phyloP scores from a whole-genome alignment of 2,113 vertebrate genomes.

The Cnemophilus loriae region DNA sequence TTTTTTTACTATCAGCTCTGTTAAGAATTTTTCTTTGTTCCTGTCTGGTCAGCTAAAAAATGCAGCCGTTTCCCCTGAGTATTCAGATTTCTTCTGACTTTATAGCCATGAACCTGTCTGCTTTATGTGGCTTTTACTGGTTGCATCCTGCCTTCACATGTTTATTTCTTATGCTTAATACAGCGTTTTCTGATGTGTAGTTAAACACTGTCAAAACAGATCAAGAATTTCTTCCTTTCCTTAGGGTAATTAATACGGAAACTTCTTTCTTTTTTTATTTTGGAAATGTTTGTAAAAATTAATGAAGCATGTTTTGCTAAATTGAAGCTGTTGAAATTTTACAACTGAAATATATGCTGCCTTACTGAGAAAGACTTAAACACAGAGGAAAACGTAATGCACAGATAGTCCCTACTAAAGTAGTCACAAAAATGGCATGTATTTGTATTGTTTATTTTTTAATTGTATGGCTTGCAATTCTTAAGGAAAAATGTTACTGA shows the following conservation, averaged over 20 bases:
- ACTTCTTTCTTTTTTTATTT: conserved; percentile 51
- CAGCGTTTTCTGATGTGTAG: not conserved
- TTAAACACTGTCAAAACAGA: conserved; percentile 24
- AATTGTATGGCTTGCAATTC: not conserved
- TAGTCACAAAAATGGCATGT: not conserved
- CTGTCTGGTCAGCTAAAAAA: not conserved
- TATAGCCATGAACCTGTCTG: not conserved
- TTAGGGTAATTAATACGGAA: conserved; percentile 14
- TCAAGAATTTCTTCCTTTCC: not conserved
- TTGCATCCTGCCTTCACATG: not conserved
- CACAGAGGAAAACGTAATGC: not conserved
- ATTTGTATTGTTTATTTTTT: conserved; percentile 36
- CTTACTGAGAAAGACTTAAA: not conserved
- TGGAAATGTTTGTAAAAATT: conserved; percentile 61
- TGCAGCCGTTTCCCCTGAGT: not conserved
- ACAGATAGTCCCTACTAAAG: not conserved
- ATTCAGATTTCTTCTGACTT: not conserved
- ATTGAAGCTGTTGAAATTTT: conserved; percentile 26
- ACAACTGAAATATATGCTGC: conserved; percentile 6
- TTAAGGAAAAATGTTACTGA: not conserved
- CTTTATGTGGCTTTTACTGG: not conserved
- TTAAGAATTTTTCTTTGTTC: not conserved
- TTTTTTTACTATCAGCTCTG: not conserved
- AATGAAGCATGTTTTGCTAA: conserved; percentile 50
- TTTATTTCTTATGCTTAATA: not conserved